Evolutionary conservation across 1,140 invertebrate genomes (phyloP).

Genomic region (Drepana arcuata): DNA sequence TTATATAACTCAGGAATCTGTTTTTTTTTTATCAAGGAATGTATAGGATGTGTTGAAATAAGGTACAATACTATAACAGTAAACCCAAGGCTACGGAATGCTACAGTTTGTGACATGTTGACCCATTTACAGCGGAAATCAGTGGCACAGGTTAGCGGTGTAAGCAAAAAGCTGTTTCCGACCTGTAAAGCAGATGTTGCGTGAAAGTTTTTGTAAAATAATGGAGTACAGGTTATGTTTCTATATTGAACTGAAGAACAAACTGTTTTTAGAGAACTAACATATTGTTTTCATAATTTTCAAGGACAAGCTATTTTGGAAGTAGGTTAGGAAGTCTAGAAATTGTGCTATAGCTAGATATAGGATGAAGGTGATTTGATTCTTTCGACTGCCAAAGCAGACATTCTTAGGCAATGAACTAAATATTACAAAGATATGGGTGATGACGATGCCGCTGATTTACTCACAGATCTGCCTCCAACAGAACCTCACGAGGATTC

Average conservation of each 20-base stretch:
- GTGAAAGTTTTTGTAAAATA: constrained; percentile 17
- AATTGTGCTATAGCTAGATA: neutral
- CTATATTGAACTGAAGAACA: no score
- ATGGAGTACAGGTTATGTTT: constrained; percentile 5
- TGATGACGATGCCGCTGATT: no score
- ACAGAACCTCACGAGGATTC: no score
- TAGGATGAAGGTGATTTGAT: neutral
- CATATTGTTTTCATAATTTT: neutral
- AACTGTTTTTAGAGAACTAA: neutral
- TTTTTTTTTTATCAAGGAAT: no score
- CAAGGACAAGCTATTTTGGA: neutral
- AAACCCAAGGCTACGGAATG: no score
- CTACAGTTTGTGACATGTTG: constrained; percentile 45
- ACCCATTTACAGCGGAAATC: constrained; percentile 58
- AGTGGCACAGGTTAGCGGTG: constrained; percentile 29
- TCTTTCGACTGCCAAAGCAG: constrained; percentile 1
- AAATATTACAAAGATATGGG: no score
- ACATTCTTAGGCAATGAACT: no score
- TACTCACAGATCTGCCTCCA: no score
- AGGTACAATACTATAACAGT: no score
- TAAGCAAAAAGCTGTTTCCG: constrained; percentile 53
- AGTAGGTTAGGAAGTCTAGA: neutral
- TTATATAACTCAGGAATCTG: no score
- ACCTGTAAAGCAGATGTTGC: constrained; percentile 39
- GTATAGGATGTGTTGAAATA: no score